These are phyloP conservation scores for Melinaea menophilus DNA, from an alignment of 2,888 invertebrate genomes.

Conservation along the genomic window DNA sequence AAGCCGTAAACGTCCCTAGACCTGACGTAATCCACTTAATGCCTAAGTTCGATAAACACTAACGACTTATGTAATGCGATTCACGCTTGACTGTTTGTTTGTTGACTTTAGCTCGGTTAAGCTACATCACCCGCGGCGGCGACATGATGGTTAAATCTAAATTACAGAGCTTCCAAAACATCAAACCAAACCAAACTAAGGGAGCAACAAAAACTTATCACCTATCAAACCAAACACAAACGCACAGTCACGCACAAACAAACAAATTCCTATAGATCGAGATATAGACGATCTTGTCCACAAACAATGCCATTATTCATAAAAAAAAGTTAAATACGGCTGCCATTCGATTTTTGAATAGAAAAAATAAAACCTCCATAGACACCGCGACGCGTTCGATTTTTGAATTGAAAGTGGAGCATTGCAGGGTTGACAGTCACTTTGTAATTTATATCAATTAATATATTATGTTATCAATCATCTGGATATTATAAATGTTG, in stretches of 20 bases:
- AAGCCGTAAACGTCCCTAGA: slow-evolving; percentile 11
- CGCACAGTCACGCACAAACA: slow-evolving; percentile 58
- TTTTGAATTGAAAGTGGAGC: slow-evolving; percentile 58
- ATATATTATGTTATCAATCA: no score
- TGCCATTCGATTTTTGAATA: slow-evolving; percentile 53
- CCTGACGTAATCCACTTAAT: slow-evolving; percentile 18
- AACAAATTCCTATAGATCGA: slow-evolving; percentile 58
- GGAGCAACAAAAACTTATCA: slow-evolving; percentile 7
- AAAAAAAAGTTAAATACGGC: slow-evolving; percentile 58
- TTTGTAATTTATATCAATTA: no score
- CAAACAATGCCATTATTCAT: slow-evolving; percentile 72
- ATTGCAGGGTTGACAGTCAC: slow-evolving; percentile 46
- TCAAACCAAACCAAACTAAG: neutral
- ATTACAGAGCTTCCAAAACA: neutral
- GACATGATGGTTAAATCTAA: no score
- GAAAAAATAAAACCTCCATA: slow-evolving; percentile 53
- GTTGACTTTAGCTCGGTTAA: neutral
- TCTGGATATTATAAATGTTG: no score
- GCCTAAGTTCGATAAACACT: slow-evolving; percentile 17
- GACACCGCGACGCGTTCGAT: slow-evolving; percentile 60
- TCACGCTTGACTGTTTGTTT: neutral
- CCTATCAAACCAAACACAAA: slow-evolving; percentile 37
- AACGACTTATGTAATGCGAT: slow-evolving; percentile 12
- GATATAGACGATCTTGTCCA: slow-evolving; percentile 64
- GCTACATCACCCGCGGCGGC: no score